phyloP scores from a whole-genome alignment of 1,140 invertebrate genomes.

The Diplogasteroides magnus region DNA sequence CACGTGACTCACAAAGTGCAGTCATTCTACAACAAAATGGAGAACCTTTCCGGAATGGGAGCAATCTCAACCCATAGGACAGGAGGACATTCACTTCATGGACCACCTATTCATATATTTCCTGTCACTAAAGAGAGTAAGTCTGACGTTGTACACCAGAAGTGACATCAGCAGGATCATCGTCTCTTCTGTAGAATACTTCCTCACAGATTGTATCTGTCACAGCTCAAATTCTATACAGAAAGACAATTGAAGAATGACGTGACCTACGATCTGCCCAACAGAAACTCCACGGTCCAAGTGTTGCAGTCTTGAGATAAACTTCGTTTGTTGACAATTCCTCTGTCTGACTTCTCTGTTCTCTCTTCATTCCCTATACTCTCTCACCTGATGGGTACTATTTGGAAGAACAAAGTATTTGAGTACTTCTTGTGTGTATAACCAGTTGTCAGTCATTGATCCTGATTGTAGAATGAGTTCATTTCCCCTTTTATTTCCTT shows the following conservation, averaged over 20 bases:
- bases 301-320: constrained; percentile 47
- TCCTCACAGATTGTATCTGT: constrained; percentile 46
- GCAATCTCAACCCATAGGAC: no score
- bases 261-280: constrained; percentile 48
- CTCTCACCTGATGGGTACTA: constrained; percentile 24
- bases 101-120: constrained; percentile 10
- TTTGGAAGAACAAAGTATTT: constrained; percentile 52
- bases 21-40: no score
- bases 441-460: constrained; percentile 48
- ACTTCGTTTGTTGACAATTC: constrained; percentile 24
- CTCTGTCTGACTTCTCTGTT: constrained; percentile 10
- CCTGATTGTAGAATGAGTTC: no score
- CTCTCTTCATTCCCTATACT: no score
- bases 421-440: constrained; percentile 51
- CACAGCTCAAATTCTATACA: constrained; percentile 33
- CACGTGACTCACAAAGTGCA: no score
- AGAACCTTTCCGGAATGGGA: no score
- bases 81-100: no score
- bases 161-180: constrained; percentile 49
- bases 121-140: background rate
- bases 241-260: no score
- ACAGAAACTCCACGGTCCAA: constrained; percentile 53
- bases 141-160: constrained; percentile 48
- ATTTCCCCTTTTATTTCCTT: background rate
- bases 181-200: constrained; percentile 37